Evolutionary conservation across 2,113 vertebrate species (phyloP).

Genomic region (Halichoerus grypus): DNA sequence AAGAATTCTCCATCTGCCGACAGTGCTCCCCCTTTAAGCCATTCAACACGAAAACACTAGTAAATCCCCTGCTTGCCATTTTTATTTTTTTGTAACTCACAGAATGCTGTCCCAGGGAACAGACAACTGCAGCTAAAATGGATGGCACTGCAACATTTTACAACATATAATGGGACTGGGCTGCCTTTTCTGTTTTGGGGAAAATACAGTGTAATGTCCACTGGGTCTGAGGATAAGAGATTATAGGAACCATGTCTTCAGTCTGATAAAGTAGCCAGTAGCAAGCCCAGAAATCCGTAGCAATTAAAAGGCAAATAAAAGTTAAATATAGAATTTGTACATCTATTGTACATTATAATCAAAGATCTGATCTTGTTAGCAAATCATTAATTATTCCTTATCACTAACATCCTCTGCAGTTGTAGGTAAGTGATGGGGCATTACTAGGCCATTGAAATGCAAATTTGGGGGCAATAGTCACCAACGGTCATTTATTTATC

Average conservation of each 20-base stretch:
- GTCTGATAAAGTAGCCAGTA: slow-evolving; percentile 72
- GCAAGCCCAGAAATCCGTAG: slow-evolving; percentile 70
- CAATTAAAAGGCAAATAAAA: slow-evolving; percentile 81
- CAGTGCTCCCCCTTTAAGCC: slow-evolving; percentile 19
- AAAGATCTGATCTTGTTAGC: slow-evolving; percentile 74
- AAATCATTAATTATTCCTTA: slow-evolving; percentile 76
- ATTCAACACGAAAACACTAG: neutral
- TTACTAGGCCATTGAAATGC: slow-evolving; percentile 63
- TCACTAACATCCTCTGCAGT: slow-evolving; percentile 34
- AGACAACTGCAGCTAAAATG: slow-evolving; percentile 28
- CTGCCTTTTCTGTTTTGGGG: slow-evolving; percentile 57
- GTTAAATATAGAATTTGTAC: slow-evolving; percentile 80
- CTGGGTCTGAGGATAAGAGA: slow-evolving; percentile 63
- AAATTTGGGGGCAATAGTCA: slow-evolving; percentile 20
- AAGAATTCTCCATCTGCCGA: slow-evolving; percentile 56
- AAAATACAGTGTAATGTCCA: slow-evolving; percentile 66
- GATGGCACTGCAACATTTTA: slow-evolving; percentile 49
- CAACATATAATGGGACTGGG: slow-evolving; percentile 16
- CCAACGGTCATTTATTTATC: slow-evolving; percentile 42
- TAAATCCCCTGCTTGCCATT: slow-evolving; percentile 39
- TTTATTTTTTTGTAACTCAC: slow-evolving; percentile 44
- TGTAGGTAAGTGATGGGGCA: slow-evolving; percentile 5
- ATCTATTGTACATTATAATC: slow-evolving; percentile 76
- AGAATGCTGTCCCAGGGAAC: slow-evolving; percentile 50
- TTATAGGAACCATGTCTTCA: slow-evolving; percentile 66